These are phyloP conservation scores for Ormyrus rosae DNA, from an alignment of 2,888 invertebrate species.

Conservation along the genomic window DNA sequence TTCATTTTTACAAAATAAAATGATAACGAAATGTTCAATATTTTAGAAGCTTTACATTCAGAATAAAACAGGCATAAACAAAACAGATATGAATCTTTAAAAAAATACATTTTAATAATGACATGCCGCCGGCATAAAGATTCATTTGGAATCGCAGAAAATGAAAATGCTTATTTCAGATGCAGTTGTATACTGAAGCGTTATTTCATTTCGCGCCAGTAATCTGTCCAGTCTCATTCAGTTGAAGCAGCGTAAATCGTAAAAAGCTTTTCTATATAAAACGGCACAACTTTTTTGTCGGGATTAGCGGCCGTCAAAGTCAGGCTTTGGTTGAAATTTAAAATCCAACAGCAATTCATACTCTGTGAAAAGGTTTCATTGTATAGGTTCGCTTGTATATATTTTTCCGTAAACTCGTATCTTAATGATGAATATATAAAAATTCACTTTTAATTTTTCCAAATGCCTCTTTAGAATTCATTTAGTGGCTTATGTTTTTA, in stretches of 20 bases:
- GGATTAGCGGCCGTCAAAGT: constrained; percentile 36
- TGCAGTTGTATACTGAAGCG: not conserved
- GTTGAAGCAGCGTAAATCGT: constrained; percentile 15
- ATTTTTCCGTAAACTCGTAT: too few species aligned
- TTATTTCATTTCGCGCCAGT: constrained; percentile 10
- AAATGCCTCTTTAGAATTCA: too few species aligned
- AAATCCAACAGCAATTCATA: constrained; percentile 16
- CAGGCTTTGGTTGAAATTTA: constrained; percentile 11
- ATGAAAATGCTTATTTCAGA: constrained; percentile 11
- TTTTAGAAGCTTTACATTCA: too few species aligned
- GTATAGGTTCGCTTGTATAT: not conserved
- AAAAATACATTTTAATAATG: not conserved
- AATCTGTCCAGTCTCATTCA: constrained; percentile 15
- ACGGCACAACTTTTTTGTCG: constrained; percentile 16
- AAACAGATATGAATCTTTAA: not conserved
- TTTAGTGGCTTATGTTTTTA: too few species aligned
- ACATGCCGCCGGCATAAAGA: not conserved
- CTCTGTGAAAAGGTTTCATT: constrained; percentile 7
- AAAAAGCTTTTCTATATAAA: constrained; percentile 29
- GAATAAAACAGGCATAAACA: too few species aligned
- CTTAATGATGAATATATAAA: too few species aligned
- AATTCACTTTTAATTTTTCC: too few species aligned
- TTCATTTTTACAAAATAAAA: too few species aligned
- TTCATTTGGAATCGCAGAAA: not conserved
- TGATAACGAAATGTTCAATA: too few species aligned